These are phyloP conservation scores for Ciconia stormi DNA, from an alignment of 2,113 vertebrate species.

Conservation along the genomic window DNA sequence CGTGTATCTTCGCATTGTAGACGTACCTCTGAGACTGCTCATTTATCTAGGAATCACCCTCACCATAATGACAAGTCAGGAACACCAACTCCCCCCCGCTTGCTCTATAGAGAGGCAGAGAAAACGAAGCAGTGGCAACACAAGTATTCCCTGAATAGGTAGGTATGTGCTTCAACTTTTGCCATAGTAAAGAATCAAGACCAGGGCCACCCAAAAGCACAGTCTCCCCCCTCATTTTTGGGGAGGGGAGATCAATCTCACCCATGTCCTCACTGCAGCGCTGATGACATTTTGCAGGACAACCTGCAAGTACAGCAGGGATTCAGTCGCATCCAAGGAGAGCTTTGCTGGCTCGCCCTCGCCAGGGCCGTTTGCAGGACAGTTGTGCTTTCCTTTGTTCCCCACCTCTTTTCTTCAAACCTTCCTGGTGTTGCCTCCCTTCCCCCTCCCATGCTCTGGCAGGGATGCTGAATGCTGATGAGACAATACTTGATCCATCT, in stretches of 20 bases:
- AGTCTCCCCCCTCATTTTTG: not conserved
- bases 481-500: slow-evolving; percentile 65
- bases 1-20: not conserved
- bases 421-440: not conserved
- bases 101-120: not conserved
- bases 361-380: not conserved
- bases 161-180: not conserved
- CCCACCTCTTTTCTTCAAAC: not conserved
- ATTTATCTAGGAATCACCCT: not conserved
- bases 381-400: not conserved
- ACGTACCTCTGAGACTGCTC: not conserved
- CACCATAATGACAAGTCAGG: not conserved
- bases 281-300: not conserved
- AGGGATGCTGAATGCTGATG: slow-evolving; percentile 51
- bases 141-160: not conserved
- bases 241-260: not conserved
- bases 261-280: not conserved
- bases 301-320: not conserved
- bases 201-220: not conserved
- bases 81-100: not conserved
- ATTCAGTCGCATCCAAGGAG: not conserved
- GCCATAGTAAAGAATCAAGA: not conserved
- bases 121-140: not conserved
- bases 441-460: not conserved
- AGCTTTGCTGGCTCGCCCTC: not conserved